Conservation (phyloP, 2,888 invertebrate species). For the Drosophila testacea region DNA sequence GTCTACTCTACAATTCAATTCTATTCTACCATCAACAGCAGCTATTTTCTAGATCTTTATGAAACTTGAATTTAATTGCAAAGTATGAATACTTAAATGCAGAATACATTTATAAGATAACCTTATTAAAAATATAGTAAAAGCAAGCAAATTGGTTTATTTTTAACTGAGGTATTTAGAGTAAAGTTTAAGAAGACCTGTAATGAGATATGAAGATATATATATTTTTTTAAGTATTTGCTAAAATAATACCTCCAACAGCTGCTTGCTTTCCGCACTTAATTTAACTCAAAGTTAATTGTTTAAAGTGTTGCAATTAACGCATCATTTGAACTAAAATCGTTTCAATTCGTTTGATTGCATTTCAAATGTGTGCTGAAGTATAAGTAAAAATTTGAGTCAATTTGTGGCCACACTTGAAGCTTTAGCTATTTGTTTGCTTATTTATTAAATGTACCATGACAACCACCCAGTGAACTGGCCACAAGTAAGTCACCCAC, state of each 20-base stretch:
- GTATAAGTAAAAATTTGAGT: constrained; percentile 69
- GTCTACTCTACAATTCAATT: too few species aligned
- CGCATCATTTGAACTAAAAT: constrained; percentile 43
- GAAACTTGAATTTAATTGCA: too few species aligned
- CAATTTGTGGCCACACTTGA: constrained; percentile 75
- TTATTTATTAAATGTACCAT: constrained; percentile 73
- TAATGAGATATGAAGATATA: not conserved
- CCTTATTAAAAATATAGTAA: too few species aligned
- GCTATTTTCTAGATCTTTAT: too few species aligned
- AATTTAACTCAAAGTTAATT: constrained; percentile 31
- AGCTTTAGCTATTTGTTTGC: constrained; percentile 69
- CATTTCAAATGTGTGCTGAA: constrained; percentile 32
- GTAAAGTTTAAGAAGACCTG: not conserved
- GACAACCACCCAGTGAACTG: constrained; percentile 59
- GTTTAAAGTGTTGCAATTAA: constrained; percentile 44
- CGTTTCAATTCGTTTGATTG: constrained; percentile 47
- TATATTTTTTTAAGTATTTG: not conserved
- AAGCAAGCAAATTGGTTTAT: too few species aligned
- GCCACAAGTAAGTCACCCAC: constrained; percentile 19
- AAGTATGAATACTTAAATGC: too few species aligned
- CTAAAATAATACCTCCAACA: not conserved
- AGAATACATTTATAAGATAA: too few species aligned
- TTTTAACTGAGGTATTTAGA: too few species aligned
- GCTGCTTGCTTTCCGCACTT: not conserved
- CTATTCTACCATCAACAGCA: too few species aligned